A percentile compares a stretch with the other conserved stretches of the same genome.
phyloP scores from a whole-genome alignment of 1,140 invertebrate species.

The Samia ricini region DNA sequence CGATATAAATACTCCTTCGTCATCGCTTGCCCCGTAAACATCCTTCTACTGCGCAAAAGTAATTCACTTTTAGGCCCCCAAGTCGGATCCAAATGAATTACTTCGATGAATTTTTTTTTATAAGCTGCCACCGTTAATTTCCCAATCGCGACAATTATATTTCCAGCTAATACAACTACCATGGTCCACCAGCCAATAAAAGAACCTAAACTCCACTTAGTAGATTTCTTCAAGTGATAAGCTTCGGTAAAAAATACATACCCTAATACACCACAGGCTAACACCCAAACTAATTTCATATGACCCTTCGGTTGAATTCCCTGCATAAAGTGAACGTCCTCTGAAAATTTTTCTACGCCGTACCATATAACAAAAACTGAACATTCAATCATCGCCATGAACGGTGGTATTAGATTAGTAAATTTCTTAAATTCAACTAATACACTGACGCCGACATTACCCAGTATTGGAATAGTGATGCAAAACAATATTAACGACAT shows the following conservation, averaged over 20 bases:
- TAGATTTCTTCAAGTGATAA: conserved; percentile 15
- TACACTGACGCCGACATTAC: conserved; percentile 29
- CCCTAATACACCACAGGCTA: conserved; percentile 29
- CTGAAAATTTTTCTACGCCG: conserved; percentile 50
- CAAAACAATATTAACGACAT: conserved; percentile 35
- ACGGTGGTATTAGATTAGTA: conserved; percentile 33
- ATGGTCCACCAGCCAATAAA: conserved; percentile 21
- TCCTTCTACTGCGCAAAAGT: conserved; percentile 54
- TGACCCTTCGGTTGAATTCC: conserved; percentile 49
- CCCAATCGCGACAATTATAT: conserved; percentile 22
- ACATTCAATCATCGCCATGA: conserved; percentile 40
- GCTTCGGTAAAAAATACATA: conserved; percentile 43
- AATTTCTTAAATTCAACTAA: conserved; percentile 29
- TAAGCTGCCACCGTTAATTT: conserved; percentile 34
- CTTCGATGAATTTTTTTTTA: conserved; percentile 26
- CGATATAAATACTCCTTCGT: conserved; percentile 70
- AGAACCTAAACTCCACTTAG: conserved; percentile 7
- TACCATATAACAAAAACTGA: conserved; percentile 54
- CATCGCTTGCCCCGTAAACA: conserved; percentile 69
- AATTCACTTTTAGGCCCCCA: conserved; percentile 56
- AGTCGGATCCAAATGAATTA: conserved; percentile 32
- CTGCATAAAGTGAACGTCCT: conserved; percentile 68
- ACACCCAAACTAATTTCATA: conserved; percentile 46
- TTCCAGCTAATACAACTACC: conserved; percentile 1
- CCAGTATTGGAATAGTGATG: conserved; percentile 47